Evolutionary conservation across 2,113 vertebrate genomes (phyloP).

Genomic region (Dendrocopos noguchii): DNA sequence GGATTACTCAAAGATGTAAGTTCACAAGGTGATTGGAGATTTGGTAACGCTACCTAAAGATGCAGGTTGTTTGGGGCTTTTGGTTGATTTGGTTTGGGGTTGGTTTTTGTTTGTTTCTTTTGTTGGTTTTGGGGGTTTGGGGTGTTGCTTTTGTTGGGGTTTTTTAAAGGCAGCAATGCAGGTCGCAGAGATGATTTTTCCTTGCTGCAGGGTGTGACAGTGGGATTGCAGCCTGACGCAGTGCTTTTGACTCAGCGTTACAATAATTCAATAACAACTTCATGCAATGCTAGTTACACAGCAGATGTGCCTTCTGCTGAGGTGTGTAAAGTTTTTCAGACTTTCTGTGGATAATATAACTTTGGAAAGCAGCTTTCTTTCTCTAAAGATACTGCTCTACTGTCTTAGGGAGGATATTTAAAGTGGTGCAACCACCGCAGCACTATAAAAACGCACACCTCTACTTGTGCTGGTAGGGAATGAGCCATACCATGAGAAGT

Average conservation of each 20-base stretch:
- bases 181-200: background rate
- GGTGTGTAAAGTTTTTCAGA: background rate
- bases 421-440: rapidly evolving
- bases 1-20: background rate
- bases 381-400: background rate
- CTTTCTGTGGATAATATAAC: background rate
- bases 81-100: too few relatives aligned
- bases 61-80: background rate
- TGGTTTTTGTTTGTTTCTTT: too few relatives aligned
- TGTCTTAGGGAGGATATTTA: background rate
- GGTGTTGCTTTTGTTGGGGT: too few relatives aligned
- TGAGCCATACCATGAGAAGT: background rate
- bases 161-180: too few relatives aligned
- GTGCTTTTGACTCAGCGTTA: background rate
- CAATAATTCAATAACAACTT: background rate
- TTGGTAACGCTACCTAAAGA: background rate
- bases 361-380: background rate
- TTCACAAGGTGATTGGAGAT: background rate
- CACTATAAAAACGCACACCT: background rate
- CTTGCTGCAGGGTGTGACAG: background rate
- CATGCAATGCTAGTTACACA: background rate
- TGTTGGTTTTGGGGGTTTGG: too few relatives aligned
- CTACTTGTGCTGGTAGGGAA: background rate
- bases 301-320: background rate
- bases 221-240: background rate